Percentiles rank a stretch among this genome's conserved stretches.
phyloP scores from a whole-genome alignment of 1,140 invertebrate genomes.

The Anadara kagoshimensis region DNA sequence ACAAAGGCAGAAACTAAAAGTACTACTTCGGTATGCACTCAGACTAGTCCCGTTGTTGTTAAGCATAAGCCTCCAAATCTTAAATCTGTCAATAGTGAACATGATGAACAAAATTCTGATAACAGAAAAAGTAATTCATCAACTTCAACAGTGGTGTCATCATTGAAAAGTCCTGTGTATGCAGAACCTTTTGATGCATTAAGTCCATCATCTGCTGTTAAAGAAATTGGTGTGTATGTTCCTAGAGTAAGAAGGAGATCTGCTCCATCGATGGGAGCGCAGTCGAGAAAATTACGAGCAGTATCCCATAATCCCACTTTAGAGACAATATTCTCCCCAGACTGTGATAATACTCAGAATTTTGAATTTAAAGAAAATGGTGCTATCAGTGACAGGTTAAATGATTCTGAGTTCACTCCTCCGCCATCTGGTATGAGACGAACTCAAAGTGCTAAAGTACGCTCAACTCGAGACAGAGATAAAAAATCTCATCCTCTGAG shows the following conservation, averaged over 20 bases:
- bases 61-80: constrained; percentile 52
- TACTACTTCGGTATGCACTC: constrained; percentile 41
- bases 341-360: constrained; percentile 8
- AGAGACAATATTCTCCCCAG: constrained; percentile 54
- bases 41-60: constrained; percentile 41
- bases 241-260: constrained; percentile 42
- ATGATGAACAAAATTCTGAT: too few relatives aligned
- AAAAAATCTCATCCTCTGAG: constrained; percentile 15
- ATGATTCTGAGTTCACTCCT: neutral
- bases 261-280: constrained; percentile 42
- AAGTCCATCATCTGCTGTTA: constrained; percentile 13
- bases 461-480: constrained; percentile 11
- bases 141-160: constrained; percentile 52
- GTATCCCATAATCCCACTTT: constrained; percentile 31
- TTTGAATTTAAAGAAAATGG: constrained; percentile 16
- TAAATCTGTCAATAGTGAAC: constrained; percentile 17
- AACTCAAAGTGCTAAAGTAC: constrained; percentile 30
- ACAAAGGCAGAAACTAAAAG: constrained; percentile 29
- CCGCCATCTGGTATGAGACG: constrained; percentile 16
- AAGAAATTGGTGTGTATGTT: constrained; percentile 28
- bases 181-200: constrained; percentile 93
- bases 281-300: constrained; percentile 29
- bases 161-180: constrained; percentile 85
- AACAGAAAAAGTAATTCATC: constrained; percentile 47
- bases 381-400: neutral